A percentile compares a stretch with the other conserved stretches of the same genome.
Evolutionary conservation across 2,113 vertebrate genomes (phyloP).

Genomic region (Rhabdornis inornatus): DNA sequence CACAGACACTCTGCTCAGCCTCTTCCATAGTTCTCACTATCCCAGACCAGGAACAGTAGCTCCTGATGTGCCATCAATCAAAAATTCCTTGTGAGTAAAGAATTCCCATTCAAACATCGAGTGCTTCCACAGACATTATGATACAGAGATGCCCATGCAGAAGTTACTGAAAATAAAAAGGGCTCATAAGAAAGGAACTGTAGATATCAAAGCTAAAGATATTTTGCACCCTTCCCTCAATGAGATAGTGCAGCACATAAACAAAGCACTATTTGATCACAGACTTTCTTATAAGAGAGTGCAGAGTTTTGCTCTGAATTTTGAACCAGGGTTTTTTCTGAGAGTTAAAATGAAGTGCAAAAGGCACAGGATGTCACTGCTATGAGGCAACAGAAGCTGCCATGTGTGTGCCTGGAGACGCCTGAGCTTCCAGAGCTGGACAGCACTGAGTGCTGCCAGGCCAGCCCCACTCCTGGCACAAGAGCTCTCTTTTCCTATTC

Average conservation of each 20-base stretch:
- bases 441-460: background rate
- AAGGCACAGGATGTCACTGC: background rate
- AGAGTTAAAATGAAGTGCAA: background rate
- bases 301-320: background rate
- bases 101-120: background rate
- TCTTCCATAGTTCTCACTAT: background rate
- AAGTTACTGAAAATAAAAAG: background rate
- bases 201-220: background rate
- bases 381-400: background rate
- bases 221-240: background rate
- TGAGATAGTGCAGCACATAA: fast-evolving
- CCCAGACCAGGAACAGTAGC: constrained; percentile 21
- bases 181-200: background rate
- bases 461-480: background rate
- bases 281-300: background rate
- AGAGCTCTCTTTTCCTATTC: background rate
- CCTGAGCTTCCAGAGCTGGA: constrained; percentile 26
- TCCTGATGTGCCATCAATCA: background rate
- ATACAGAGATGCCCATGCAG: background rate
- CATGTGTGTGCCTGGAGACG: background rate
- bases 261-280: background rate
- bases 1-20: background rate
- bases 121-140: background rate
- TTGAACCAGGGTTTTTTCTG: background rate
- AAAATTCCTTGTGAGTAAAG: background rate